phyloP scores from a whole-genome alignment of 2,797 vertebrate species.

The Liasis olivaceus region DNA sequence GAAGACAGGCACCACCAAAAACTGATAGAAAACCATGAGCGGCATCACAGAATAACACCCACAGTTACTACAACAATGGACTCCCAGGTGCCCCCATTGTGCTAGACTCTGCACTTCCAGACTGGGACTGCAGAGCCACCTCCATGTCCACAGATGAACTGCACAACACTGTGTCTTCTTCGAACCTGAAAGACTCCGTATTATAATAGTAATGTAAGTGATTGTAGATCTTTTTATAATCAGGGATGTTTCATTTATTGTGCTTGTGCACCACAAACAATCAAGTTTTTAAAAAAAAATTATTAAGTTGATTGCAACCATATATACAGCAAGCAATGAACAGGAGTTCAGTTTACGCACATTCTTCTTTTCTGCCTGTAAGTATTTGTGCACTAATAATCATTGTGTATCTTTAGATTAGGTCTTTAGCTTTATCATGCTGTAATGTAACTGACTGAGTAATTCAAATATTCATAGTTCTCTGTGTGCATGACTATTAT shows the following conservation, averaged over 20 bases:
- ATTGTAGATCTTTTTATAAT: neutral
- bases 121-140: no score
- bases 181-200: no score
- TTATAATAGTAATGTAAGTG: neutral
- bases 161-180: no score
- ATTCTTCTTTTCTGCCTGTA: neutral
- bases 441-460: conserved; percentile 16
- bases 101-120: no score
- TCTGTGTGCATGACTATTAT: conserved; percentile 8
- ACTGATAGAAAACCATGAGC: no score
- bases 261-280: neutral
- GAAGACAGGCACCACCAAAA: no score
- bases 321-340: neutral
- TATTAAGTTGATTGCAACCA: neutral
- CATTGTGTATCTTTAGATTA: neutral
- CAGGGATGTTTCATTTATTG: neutral
- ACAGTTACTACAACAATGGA: no score
- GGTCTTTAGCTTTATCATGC: conserved; percentile 6
- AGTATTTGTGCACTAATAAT: neutral
- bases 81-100: no score
- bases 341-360: neutral
- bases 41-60: no score
- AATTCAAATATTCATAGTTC: conserved; percentile 28
- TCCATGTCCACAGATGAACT: no score
- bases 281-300: neutral